These are phyloP conservation scores for Orientallactaga bullata DNA, from an alignment of 2,113 vertebrate genomes.

Conservation along the genomic window DNA sequence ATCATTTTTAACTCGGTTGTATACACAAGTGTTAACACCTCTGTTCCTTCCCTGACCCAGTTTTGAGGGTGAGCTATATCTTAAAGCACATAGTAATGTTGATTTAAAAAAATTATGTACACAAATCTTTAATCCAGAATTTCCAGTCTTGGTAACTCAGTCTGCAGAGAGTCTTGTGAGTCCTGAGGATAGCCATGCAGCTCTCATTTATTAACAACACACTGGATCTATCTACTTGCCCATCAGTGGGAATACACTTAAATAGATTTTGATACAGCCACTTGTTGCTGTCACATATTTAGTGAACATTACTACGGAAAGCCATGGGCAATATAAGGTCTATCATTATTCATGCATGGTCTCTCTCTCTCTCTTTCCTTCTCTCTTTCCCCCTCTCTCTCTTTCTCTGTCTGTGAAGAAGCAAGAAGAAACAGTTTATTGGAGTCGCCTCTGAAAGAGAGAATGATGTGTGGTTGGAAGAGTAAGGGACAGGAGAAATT, in stretches of 20 bases:
- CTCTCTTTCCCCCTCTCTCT: too few species aligned
- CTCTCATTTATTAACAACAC: neutral
- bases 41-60: neutral
- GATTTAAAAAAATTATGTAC: neutral
- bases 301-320: neutral
- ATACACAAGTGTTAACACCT: neutral
- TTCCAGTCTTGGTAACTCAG: neutral
- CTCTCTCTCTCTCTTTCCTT: too few species aligned
- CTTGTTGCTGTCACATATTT: neutral
- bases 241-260: neutral
- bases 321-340: accelerated
- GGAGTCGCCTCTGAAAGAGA: neutral
- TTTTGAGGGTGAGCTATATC: neutral
- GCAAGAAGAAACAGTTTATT: neutral
- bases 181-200: neutral
- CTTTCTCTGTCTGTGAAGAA: neutral
- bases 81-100: neutral
- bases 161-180: neutral
- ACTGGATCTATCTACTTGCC: neutral
- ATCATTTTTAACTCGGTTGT: neutral
- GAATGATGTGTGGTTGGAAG: neutral
- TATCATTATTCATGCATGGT: too few species aligned
- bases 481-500: neutral
- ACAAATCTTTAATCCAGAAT: neutral
- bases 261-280: neutral